phyloP scores from a whole-genome alignment of 2,888 invertebrate species.

The Drosophila kokeensis region DNA sequence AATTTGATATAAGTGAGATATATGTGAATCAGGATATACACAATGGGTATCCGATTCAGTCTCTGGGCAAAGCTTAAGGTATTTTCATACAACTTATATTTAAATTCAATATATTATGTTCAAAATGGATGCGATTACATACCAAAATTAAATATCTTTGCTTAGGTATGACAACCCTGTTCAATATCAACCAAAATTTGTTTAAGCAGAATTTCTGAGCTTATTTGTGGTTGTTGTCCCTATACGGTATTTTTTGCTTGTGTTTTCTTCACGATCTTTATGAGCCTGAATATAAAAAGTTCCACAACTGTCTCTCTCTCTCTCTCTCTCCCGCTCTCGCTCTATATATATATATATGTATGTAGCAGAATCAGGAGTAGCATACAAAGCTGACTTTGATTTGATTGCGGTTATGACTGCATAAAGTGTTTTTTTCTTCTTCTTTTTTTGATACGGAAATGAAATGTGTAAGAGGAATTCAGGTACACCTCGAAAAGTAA shows the following conservation, averaged over 20 bases:
- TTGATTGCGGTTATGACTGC: too few species aligned
- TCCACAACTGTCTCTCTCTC: background rate
- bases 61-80: too few species aligned
- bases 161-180: background rate
- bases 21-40: background rate
- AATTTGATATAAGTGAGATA: background rate
- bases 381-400: too few species aligned
- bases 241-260: background rate
- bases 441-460: too few species aligned
- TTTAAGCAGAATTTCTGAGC: background rate
- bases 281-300: constrained; percentile 9
- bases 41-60: background rate
- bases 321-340: background rate
- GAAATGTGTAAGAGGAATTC: too few species aligned
- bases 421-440: too few species aligned
- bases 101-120: background rate
- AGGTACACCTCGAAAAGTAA: too few species aligned
- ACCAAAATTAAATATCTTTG: background rate
- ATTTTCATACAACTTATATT: background rate
- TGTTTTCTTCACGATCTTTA: constrained; percentile 11
- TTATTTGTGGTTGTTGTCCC: background rate
- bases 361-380: too few species aligned
- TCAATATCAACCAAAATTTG: background rate
- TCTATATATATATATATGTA: too few species aligned
- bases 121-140: background rate